Percentiles rank a stretch among this genome's conserved stretches.
Evolutionary conservation across 2,888 invertebrate genomes (phyloP).

Genomic region (Hartigia nigra): DNA sequence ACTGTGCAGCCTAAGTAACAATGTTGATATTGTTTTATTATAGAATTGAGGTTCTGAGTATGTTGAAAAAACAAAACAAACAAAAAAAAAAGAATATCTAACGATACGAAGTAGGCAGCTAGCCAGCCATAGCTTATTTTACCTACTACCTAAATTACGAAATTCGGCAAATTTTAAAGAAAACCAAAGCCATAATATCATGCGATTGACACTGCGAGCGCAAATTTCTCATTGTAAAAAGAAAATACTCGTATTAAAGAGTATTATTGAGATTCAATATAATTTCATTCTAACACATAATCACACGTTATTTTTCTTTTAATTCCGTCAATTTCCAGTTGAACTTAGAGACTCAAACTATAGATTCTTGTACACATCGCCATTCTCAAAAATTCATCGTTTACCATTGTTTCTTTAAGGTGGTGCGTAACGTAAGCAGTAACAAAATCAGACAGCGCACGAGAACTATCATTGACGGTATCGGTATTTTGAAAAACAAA

Average conservation of each 20-base stretch:
- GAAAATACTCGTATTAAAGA: neutral
- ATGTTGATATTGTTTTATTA: constrained; percentile 44
- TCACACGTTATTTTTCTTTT: neutral
- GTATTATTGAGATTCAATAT: constrained; percentile 6
- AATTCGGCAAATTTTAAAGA: constrained; percentile 3
- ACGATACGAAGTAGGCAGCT: constrained; percentile 50
- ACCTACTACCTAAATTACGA: constrained; percentile 14
- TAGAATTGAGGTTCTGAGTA: constrained; percentile 34
- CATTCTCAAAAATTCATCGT: constrained; percentile 24
- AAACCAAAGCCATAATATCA: constrained; percentile 4
- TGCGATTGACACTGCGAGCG: constrained; percentile 5
- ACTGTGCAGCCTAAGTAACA: constrained; percentile 44
- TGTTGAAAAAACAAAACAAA: constrained; percentile 35
- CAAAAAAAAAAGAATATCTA: constrained; percentile 41
- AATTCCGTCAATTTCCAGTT: neutral
- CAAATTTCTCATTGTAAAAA: constrained; percentile 8
- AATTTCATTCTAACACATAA: constrained; percentile 8
- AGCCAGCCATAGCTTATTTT: constrained; percentile 49
- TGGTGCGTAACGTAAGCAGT: constrained; percentile 50
- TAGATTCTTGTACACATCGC: neutral
- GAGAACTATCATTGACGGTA: neutral
- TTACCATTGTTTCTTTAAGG: constrained; percentile 38
- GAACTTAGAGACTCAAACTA: neutral
- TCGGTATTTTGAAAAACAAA: neutral
- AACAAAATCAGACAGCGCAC: constrained; percentile 15